Percentiles rank a stretch among this genome's conserved stretches.
phyloP scores from a whole-genome alignment of 2,888 invertebrate genomes.

The Cephalotes varians region DNA sequence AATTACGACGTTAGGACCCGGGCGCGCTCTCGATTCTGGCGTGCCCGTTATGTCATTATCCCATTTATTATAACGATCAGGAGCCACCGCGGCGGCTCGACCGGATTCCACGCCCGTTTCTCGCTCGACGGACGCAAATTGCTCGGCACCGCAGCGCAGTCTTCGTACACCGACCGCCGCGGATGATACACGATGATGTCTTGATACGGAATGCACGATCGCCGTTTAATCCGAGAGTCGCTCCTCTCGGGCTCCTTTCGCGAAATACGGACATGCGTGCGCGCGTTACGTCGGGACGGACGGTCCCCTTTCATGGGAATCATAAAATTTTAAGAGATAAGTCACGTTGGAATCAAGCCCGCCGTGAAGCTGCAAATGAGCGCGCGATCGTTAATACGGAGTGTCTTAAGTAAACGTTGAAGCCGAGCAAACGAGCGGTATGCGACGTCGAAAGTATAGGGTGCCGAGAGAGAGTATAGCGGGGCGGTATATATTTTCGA shows the following conservation, averaged over 20 bases:
- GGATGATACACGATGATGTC: constrained; percentile 76
- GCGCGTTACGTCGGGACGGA: neutral
- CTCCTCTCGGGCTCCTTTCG: neutral
- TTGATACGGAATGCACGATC: constrained; percentile 79
- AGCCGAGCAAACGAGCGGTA: constrained; percentile 31
- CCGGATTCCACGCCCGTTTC: constrained; percentile 80
- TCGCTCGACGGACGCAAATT: constrained; percentile 81
- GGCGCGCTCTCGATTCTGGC: constrained; percentile 57
- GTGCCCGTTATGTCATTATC: constrained; percentile 80
- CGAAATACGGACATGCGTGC: constrained; percentile 3
- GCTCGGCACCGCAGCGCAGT: constrained; percentile 67
- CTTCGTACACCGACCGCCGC: constrained; percentile 29
- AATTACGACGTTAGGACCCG: constrained; percentile 79
- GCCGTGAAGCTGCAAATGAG: constrained; percentile 37
- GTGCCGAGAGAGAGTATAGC: neutral
- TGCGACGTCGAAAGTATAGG: constrained; percentile 49
- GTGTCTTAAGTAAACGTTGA: constrained; percentile 45
- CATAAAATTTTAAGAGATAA: constrained; percentile 47
- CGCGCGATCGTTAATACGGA: constrained; percentile 39
- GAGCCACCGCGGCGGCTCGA: constrained; percentile 67
- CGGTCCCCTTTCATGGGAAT: neutral
- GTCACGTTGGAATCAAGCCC: constrained; percentile 23
- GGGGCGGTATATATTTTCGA: constrained; percentile 27
- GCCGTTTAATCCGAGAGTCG: constrained; percentile 73
- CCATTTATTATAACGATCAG: constrained; percentile 81